Conservation (phyloP, 2,113 vertebrate genomes). For the Calonectris borealis region DNA sequence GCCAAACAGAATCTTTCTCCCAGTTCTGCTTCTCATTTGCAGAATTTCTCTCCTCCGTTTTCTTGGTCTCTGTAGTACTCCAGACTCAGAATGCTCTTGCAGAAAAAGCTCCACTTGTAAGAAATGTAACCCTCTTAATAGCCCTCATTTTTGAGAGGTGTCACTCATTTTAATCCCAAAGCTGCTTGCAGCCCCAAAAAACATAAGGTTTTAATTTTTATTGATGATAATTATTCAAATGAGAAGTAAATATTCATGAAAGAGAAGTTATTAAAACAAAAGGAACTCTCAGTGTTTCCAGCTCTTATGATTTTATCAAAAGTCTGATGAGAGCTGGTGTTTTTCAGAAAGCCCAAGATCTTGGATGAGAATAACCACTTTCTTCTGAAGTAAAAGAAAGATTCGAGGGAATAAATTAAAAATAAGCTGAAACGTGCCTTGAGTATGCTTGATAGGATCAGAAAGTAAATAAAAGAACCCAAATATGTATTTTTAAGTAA, state of each 20-base stretch:
- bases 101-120: neutral
- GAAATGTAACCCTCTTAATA: neutral
- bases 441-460: neutral
- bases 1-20: neutral
- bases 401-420: conserved; percentile 39
- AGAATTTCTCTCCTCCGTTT: neutral
- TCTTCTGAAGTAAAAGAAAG: conserved; percentile 19
- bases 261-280: conserved; percentile 44
- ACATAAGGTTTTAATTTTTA: conserved; percentile 23
- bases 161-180: conserved; percentile 60
- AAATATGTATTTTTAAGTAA: neutral
- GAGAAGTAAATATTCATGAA: conserved; percentile 36
- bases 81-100: neutral
- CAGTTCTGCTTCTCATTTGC: neutral
- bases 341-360: conserved; percentile 18
- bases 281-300: neutral
- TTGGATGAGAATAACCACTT: neutral
- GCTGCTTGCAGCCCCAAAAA: neutral
- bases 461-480: neutral
- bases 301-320: conserved; percentile 11
- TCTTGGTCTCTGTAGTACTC: neutral
- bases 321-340: neutral
- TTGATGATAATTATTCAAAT: conserved; percentile 32
- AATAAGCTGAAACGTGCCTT: conserved; percentile 13
- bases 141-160: neutral